phyloP scores from a whole-genome alignment of 1,140 invertebrate genomes.

The Drosophila murphyi region DNA sequence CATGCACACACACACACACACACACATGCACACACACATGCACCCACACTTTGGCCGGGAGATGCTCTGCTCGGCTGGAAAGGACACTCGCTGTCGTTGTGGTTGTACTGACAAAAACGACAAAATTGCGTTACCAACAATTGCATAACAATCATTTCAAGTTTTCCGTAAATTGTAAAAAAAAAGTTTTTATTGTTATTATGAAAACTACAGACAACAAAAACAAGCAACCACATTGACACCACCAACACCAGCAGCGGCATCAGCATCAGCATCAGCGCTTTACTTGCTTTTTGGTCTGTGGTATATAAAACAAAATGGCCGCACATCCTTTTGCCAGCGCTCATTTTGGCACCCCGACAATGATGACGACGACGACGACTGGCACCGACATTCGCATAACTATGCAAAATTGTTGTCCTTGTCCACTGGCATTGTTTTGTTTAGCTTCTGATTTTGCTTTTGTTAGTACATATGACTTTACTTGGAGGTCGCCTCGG shows the following conservation, averaged over 20 bases:
- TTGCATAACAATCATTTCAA: slow-evolving; percentile 84
- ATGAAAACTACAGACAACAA: slow-evolving; percentile 72
- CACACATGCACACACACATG: slow-evolving; percentile 38
- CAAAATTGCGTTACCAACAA: slow-evolving; percentile 84
- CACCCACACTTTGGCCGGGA: slow-evolving; percentile 1
- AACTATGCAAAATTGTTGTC: slow-evolving; percentile 82
- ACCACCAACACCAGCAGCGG: slow-evolving; percentile 5
- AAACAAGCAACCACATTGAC: slow-evolving; percentile 38
- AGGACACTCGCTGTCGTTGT: slow-evolving; percentile 42
- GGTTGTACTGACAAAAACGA: slow-evolving; percentile 69
- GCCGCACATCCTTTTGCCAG: slow-evolving; percentile 78
- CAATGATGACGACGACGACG: slow-evolving; percentile 30
- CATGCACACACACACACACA: slow-evolving; percentile 55
- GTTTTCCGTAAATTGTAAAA: slow-evolving; percentile 82
- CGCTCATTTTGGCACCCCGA: slow-evolving; percentile 79
- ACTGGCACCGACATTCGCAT: slow-evolving; percentile 62
- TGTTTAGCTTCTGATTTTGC: slow-evolving; percentile 77
- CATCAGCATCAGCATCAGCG: slow-evolving; percentile 16
- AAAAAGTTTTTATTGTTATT: slow-evolving; percentile 83
- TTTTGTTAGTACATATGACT: slow-evolving; percentile 74
- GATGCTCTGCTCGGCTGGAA: not conserved
- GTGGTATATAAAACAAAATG: slow-evolving; percentile 71
- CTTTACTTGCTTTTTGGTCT: slow-evolving; percentile 52
- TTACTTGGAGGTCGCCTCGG: slow-evolving; percentile 72
- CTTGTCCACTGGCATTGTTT: slow-evolving; percentile 70